phyloP scores from a whole-genome alignment of 2,113 vertebrate genomes.

The Macquaria australasica region DNA sequence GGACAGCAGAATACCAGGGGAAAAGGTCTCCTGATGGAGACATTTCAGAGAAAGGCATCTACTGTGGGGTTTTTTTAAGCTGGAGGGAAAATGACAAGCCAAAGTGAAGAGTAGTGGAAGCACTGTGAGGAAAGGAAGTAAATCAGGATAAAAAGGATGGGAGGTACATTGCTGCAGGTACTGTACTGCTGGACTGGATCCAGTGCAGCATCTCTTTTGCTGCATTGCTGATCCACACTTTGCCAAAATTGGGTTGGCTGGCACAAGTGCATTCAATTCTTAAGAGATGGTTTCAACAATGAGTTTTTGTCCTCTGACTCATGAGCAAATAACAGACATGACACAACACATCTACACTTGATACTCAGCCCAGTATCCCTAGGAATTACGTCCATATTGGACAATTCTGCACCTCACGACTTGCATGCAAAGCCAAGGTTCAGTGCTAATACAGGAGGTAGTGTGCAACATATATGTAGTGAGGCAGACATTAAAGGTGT shows the following conservation, averaged over 20 bases:
- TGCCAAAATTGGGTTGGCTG: neutral
- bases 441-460: neutral
- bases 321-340: neutral
- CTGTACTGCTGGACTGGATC: conserved; percentile 51
- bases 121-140: conserved; percentile 4
- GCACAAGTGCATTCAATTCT: neutral
- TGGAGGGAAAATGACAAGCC: conserved; percentile 4
- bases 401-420: neutral
- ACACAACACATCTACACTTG: neutral
- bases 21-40: neutral
- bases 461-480: neutral
- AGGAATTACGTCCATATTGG: neutral
- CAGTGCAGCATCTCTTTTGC: conserved; percentile 57
- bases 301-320: conserved; percentile 3
- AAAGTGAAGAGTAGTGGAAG: neutral
- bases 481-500: neutral
- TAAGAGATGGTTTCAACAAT: neutral
- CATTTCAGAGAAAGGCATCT: neutral
- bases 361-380: neutral
- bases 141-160: conserved; percentile 12
- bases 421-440: neutral
- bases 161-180: conserved; percentile 34
- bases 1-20: neutral
- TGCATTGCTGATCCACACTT: conserved; percentile 58
- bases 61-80: neutral